Evolutionary conservation across 23 tunicate species (phyloP), one percentile per base, ranked within the genome.

Genomic region (Styela clava): DNA sequence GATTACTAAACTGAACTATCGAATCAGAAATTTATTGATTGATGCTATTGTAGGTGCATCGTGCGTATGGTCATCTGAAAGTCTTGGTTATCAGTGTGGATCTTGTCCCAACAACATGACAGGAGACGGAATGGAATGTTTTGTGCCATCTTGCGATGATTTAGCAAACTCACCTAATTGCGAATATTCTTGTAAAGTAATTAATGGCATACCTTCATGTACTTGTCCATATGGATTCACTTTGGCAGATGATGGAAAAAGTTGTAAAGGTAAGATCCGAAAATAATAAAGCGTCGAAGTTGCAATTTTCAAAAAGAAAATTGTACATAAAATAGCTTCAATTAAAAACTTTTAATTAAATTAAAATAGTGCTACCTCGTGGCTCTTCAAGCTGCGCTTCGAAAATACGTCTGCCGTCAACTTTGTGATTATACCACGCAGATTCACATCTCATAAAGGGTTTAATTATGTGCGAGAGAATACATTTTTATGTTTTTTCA

Each of bases 51-150:
- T 36, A 88, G 94, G 65, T 69, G 95, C 79, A n/a, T 23, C 63
- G 0, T 89, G 95, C 37, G 26, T 74, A 61, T 61, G 73, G 35
- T 74, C 72, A n/a, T 20, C 29, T 31, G 25, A 32, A 34, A 36
- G 51, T 31, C 31, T 44, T 7, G 78, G 31, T 1, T 91, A 73
- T 62, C 24, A 79, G n/a, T 91, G 97, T 63, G 97, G 87, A 34
- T 52, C 67, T 21, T 91, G 97, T 64, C 97, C 97, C 5, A 73
- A 35, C 18, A 85, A 82, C 22, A 91, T 91, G 97, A 77, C 81
- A 5, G 97, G 97, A 9, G 87, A 91, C 63, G 97, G 97, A 29
- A 63, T 78, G 20, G 84, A 82, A 30, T 91, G 97, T 69, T 82
- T 25, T 31, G 35, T 78, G 2, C 63, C 69, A 12, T 74, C 82